A percentile compares a stretch with the other conserved stretches of the same genome.
Conservation (phyloP, 1,140 invertebrate genomes). For the Drosophila leontia region DNA sequence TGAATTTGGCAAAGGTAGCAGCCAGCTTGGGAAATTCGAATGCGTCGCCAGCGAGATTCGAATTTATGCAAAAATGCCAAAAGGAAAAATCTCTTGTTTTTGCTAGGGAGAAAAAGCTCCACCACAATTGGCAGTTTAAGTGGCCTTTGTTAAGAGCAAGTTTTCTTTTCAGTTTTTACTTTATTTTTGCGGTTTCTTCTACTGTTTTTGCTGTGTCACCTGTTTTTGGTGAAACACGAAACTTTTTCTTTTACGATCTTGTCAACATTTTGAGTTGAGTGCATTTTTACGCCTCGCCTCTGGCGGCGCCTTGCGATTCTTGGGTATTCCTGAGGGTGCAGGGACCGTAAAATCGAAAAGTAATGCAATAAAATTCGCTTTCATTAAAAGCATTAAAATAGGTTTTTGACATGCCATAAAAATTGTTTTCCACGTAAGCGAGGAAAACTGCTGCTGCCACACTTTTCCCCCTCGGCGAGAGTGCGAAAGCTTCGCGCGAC, state of each 20-base stretch:
- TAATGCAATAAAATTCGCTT: constrained; percentile 83
- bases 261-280: constrained; percentile 81
- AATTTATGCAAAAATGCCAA: constrained; percentile 77
- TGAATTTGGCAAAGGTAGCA: constrained; percentile 84
- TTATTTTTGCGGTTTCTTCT: constrained; percentile 19
- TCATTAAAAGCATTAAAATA: constrained; percentile 84
- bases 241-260: constrained; percentile 72
- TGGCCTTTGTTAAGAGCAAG: constrained; percentile 61
- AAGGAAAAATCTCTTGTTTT: constrained; percentile 59
- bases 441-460: constrained; percentile 66
- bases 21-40: constrained; percentile 32
- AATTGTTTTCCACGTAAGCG: constrained; percentile 81
- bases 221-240: constrained; percentile 54
- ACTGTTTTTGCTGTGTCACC: constrained; percentile 71
- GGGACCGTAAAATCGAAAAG: constrained; percentile 78
- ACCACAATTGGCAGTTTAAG: constrained; percentile 78
- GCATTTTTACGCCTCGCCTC: constrained; percentile 69
- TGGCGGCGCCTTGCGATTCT: neutral
- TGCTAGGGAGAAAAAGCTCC: constrained; percentile 17
- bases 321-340: neutral
- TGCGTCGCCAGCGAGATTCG: constrained; percentile 41
- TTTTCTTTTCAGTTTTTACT: constrained; percentile 9
- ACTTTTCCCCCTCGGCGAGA: constrained; percentile 45
- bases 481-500: constrained; percentile 57
- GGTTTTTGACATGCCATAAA: constrained; percentile 84